These are phyloP conservation scores for Hepsetus odoe DNA, from an alignment of 2,113 vertebrate species.

Conservation along the genomic window DNA sequence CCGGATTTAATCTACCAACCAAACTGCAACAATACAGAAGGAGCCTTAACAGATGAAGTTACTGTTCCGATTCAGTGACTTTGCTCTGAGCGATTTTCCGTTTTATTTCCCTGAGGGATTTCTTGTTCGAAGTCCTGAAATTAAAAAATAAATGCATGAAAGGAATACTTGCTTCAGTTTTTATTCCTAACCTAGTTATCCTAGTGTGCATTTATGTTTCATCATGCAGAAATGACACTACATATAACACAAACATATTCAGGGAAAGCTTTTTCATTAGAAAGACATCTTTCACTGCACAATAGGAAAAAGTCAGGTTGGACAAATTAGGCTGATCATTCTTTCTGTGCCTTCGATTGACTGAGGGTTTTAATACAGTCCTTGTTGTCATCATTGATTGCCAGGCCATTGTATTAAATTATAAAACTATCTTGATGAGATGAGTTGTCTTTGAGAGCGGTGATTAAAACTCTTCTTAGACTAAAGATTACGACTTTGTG, in stretches of 20 bases:
- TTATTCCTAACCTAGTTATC: constrained; percentile 3
- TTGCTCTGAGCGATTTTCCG: background rate
- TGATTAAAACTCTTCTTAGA: constrained; percentile 9
- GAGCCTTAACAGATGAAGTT: constrained; percentile 10
- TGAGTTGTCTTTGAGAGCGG: background rate
- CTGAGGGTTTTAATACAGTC: background rate
- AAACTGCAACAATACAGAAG: constrained; percentile 43
- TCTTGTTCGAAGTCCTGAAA: constrained; percentile 6
- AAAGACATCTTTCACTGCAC: background rate
- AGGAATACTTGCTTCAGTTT: background rate
- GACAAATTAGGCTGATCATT: background rate
- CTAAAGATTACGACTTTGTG: constrained; percentile 29
- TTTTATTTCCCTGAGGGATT: constrained; percentile 35
- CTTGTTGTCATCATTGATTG: constrained; percentile 4
- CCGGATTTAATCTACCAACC: constrained; percentile 28
- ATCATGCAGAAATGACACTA: too few species aligned
- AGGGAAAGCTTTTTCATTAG: too few species aligned
- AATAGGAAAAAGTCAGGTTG: background rate
- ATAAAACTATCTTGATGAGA: constrained; percentile 11
- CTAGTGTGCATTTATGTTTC: too few species aligned
- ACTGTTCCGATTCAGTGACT: constrained; percentile 1
- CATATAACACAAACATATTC: too few species aligned
- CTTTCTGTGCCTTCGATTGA: background rate
- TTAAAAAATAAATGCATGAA: constrained; percentile 2
- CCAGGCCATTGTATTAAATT: background rate